Evolutionary conservation across 2,113 vertebrate species (phyloP).

Genomic region (Shinisaurus crocodilurus): DNA sequence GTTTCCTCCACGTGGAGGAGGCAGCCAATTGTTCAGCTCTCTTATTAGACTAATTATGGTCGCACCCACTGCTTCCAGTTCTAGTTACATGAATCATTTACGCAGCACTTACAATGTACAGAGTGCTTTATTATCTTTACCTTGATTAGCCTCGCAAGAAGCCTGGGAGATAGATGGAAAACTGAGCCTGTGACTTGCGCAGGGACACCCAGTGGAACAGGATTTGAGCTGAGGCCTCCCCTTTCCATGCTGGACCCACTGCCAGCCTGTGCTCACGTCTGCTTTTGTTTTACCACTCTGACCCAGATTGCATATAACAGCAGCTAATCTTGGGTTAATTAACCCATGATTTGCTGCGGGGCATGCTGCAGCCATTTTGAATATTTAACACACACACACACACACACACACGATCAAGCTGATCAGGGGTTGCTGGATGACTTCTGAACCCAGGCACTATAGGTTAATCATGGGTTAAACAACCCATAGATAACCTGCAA

Average conservation of each 20-base stretch:
- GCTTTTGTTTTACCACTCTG: not conserved
- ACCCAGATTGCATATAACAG: not conserved
- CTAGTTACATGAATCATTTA: slow-evolving; percentile 28
- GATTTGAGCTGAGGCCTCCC: not conserved
- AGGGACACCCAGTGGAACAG: not conserved
- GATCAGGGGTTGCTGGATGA: too few species aligned
- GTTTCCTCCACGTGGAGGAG: slow-evolving; percentile 6
- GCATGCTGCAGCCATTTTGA: too few species aligned
- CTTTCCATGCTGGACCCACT: not conserved
- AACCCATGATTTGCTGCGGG: too few species aligned
- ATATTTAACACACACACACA: too few species aligned
- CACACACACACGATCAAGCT: too few species aligned
- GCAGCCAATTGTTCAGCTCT: slow-evolving; percentile 5
- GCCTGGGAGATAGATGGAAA: not conserved
- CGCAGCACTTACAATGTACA: slow-evolving; percentile 2
- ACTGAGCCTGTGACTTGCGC: not conserved
- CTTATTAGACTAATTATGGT: slow-evolving; percentile 35
- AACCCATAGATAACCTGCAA: too few species aligned
- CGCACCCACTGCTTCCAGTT: slow-evolving; percentile 21
- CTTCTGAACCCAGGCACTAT: too few species aligned
- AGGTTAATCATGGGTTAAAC: too few species aligned
- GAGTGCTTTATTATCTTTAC: slow-evolving; percentile 37
- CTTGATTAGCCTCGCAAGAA: slow-evolving; percentile 1
- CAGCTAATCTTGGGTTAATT: too few species aligned
- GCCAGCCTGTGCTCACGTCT: not conserved